Evolutionary conservation across 2,113 vertebrate genomes (phyloP).

Genomic region (Epinephelus moara): DNA sequence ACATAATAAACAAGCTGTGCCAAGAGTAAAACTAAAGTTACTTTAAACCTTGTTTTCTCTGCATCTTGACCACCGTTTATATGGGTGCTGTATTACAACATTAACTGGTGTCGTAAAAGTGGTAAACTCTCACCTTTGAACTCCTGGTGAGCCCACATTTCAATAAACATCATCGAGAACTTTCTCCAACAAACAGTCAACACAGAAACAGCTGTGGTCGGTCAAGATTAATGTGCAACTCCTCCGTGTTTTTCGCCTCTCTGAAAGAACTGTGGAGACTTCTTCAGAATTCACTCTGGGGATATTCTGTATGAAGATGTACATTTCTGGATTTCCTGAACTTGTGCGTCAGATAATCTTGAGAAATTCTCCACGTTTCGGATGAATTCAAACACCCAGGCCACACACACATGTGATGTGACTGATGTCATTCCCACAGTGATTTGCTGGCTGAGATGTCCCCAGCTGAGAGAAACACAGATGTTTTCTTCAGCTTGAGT

Average conservation of each 20-base stretch:
- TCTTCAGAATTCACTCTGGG: not conserved
- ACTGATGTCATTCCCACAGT: not conserved
- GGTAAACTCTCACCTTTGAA: slow-evolving; percentile 9
- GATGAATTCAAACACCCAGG: slow-evolving; percentile 5
- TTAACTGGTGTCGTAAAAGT: not conserved
- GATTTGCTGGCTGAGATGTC: slow-evolving; percentile 21
- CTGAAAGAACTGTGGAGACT: not conserved
- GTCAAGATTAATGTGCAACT: not conserved
- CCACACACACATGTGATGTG: slow-evolving; percentile 40
- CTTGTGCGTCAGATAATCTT: not conserved
- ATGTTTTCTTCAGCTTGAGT: slow-evolving; percentile 18
- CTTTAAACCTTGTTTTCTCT: not conserved
- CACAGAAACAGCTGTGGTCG: slow-evolving; percentile 10
- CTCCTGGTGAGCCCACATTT: slow-evolving; percentile 19
- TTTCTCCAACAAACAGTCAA: not conserved
- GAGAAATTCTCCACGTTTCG: not conserved
- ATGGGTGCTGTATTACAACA: not conserved
- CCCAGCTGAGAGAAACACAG: slow-evolving; percentile 20
- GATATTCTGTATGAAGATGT: not conserved
- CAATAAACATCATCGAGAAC: not conserved
- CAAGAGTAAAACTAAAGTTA: not conserved
- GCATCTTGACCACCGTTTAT: not conserved
- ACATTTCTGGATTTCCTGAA: not conserved
- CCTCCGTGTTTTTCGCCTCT: not conserved
- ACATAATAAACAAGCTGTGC: not conserved